Evolutionary conservation across 2,888 invertebrate species (phyloP).

Genomic region (Lasioglossum leucozonium): DNA sequence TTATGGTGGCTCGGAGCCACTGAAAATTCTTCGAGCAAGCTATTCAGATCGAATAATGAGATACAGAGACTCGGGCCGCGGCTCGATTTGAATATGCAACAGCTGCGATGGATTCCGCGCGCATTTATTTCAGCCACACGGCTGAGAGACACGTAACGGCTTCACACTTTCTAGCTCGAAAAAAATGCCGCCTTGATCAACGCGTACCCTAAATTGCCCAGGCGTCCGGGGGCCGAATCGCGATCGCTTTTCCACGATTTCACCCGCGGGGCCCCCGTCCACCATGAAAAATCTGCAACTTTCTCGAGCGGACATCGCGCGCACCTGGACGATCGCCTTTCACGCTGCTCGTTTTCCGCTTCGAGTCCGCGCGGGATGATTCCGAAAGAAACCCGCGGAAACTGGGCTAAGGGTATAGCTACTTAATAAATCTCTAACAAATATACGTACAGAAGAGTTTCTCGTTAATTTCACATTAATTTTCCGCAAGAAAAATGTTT

Average conservation of each 20-base stretch:
- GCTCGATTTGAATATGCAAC: conserved; percentile 19
- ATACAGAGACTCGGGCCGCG: not conserved
- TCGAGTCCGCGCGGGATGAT: conserved; percentile 35
- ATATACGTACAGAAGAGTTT: not conserved
- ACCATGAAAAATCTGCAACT: conserved; percentile 50
- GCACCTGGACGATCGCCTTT: conserved; percentile 70
- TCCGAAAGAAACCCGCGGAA: not conserved
- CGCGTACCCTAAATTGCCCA: conserved; percentile 5
- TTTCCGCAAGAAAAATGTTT: too few relatives aligned
- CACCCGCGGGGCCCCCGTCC: conserved; percentile 31
- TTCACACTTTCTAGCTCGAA: conserved; percentile 41
- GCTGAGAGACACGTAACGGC: conserved; percentile 23
- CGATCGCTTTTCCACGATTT: conserved; percentile 57
- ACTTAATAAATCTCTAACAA: not conserved
- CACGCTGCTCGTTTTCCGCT: conserved; percentile 70
- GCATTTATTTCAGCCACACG: conserved; percentile 4
- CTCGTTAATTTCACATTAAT: too few relatives aligned
- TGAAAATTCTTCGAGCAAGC: conserved; percentile 6
- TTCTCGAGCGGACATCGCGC: conserved; percentile 55
- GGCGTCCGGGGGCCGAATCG: conserved; percentile 9
- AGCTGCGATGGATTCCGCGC: conserved; percentile 9
- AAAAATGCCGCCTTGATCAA: conserved; percentile 14
- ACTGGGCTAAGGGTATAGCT: too few relatives aligned
- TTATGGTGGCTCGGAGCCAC: not conserved
- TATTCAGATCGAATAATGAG: not conserved